Conservation (phyloP, 2,797 vertebrate species). For the Valencia hispanica region DNA sequence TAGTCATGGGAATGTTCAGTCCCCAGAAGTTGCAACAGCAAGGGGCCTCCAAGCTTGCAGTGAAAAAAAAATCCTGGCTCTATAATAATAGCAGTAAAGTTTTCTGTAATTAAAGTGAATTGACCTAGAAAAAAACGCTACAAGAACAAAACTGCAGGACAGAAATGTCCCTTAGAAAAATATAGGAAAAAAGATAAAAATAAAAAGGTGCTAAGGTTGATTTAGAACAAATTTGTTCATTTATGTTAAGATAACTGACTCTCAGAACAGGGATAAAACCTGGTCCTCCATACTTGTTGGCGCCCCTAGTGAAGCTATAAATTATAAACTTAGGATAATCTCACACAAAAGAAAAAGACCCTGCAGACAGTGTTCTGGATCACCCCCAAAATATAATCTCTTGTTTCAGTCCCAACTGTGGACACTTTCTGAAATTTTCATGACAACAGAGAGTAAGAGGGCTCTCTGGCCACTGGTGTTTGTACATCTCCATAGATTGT, state of each 20-base stretch:
- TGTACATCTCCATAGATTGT: background rate
- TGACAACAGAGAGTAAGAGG: too few species aligned
- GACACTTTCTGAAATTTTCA: too few species aligned
- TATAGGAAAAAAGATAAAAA: conserved; percentile 8
- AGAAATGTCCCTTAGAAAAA: conserved; percentile 19
- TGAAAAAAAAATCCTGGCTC: conserved; percentile 42
- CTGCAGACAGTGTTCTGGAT: too few species aligned
- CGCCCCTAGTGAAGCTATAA: background rate
- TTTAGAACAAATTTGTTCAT: conserved; percentile 11
- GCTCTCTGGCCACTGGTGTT: background rate
- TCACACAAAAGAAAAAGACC: background rate
- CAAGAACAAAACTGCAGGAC: conserved; percentile 43
- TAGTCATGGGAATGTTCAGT: conserved; percentile 25
- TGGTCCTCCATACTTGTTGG: background rate
- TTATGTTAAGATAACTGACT: background rate
- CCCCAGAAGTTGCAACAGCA: conserved; percentile 38
- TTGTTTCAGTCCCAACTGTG: too few species aligned
- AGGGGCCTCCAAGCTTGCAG: conserved; percentile 45
- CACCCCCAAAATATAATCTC: too few species aligned
- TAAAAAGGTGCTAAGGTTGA: conserved; percentile 4
- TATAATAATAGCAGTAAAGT: conserved; percentile 49
- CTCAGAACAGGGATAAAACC: conserved; percentile 5
- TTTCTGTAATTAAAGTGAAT: conserved; percentile 49
- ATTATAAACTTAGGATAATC: background rate
- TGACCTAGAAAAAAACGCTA: conserved; percentile 39